Conservation (phyloP, 2,797 vertebrate genomes). For the Orestias chungarensis region DNA sequence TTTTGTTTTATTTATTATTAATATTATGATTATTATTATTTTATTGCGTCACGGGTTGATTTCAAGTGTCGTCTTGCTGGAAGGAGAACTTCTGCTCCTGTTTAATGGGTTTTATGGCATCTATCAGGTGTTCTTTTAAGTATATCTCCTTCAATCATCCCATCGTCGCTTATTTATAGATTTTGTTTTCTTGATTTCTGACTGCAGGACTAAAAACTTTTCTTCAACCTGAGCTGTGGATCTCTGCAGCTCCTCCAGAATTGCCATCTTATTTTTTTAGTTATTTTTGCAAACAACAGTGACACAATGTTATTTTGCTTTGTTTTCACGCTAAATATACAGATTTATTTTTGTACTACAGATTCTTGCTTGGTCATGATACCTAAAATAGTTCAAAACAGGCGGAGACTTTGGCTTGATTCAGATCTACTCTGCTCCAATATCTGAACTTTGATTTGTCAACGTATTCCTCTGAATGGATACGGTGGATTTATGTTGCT, state of each 20-base stretch:
- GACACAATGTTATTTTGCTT: background rate
- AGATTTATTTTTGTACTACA: too few relatives aligned
- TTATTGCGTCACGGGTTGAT: too few relatives aligned
- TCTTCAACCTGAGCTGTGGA: background rate
- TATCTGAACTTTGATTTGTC: slow-evolving; percentile 51
- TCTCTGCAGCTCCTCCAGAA: background rate
- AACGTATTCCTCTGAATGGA: background rate
- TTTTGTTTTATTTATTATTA: too few relatives aligned
- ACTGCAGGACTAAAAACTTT: too few relatives aligned
- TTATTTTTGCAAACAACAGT: too few relatives aligned
- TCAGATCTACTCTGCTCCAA: slow-evolving; percentile 4
- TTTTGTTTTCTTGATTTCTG: too few relatives aligned
- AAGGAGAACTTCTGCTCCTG: too few relatives aligned
- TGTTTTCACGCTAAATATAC: background rate
- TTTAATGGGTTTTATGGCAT: too few relatives aligned
- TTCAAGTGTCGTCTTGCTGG: too few relatives aligned
- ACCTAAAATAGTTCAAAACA: background rate
- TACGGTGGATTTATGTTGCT: background rate
- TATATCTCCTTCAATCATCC: background rate
- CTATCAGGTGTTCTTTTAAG: too few relatives aligned
- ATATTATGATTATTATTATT: too few relatives aligned
- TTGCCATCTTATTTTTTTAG: too few relatives aligned
- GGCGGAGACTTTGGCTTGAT: slow-evolving; percentile 15
- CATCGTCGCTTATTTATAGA: background rate
- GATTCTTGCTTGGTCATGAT: background rate